Base-by-base conservation (phyloP, 1,140 invertebrate species). In the Diorhabda elongata region DNA sequence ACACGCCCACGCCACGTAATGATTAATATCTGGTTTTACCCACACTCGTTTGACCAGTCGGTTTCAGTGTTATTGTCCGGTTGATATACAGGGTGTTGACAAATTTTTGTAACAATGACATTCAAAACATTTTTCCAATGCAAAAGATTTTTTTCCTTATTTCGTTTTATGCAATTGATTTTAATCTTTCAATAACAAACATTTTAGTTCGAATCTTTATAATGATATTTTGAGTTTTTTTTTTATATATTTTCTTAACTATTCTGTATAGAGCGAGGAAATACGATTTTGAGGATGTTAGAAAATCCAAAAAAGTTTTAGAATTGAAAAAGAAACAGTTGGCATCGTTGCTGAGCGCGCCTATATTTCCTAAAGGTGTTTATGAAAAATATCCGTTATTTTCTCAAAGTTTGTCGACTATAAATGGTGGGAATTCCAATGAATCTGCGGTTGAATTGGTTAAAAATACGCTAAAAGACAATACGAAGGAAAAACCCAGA, bases 311-410 rank as follows among this genome's bases (percentile, higher is more conserved):
- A 76, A 78, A 71, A 78, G 72, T 76, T 80, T 78, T 59, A 78
- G 83, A 88, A 72, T 72, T 78, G 2, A 87, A 87, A 78, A 84
- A 85, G 74, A 82, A 83, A 57, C 84, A 89, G 56, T 78, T 94
- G 4, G 79, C 82, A 3, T 61, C 78, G 3, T 74, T 92, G 9
- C 74, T 93, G 42, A 80, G 83, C 0, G 84, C 87, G 69, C 87
- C 89, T 2, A 73, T 93, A 6, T 89, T 90, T 73, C 88, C 88
- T 0, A 86, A 84, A 78, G 86, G 87, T 2, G 90, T 91, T 75
- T 91, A 86, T 67, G 90, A 87, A 66, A 92, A 89, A 76, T 92
- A 88, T 3, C 84, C 88, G 1, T 68, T 80, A 45, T 73, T 0
- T 65, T 78, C 8, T 68, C 59, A 4, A 64, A 41, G 4, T 64